phyloP scores from a whole-genome alignment of 1,140 invertebrate species.

The Drosophila leontia region DNA sequence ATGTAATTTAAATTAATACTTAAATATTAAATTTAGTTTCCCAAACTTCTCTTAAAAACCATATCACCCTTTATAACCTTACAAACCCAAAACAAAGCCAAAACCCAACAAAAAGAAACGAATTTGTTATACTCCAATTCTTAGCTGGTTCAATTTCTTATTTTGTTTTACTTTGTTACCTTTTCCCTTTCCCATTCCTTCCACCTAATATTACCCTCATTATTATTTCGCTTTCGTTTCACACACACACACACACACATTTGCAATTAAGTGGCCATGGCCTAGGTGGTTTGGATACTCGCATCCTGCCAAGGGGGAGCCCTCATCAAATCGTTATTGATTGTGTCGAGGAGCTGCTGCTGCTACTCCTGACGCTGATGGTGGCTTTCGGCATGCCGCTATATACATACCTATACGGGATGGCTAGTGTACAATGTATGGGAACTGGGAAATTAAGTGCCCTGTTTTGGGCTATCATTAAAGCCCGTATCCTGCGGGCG shows the following conservation, averaged over 20 bases:
- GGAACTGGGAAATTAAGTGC: slow-evolving; percentile 74
- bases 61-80: not conserved
- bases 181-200: slow-evolving; percentile 18
- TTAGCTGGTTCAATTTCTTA: slow-evolving; percentile 49
- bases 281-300: slow-evolving; percentile 68
- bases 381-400: slow-evolving; percentile 10
- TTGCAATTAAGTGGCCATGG: slow-evolving; percentile 70
- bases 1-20: too few species aligned
- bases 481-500: slow-evolving; percentile 80
- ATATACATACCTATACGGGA: not conserved
- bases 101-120: not conserved
- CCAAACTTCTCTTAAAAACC: not conserved
- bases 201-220: slow-evolving; percentile 72
- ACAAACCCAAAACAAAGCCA: not conserved
- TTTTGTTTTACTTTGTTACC: slow-evolving; percentile 33
- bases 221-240: slow-evolving; percentile 80
- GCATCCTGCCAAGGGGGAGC: slow-evolving; percentile 56
- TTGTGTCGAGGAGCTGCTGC: slow-evolving; percentile 44
- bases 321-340: slow-evolving; percentile 81
- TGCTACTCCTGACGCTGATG: slow-evolving; percentile 26
- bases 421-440: slow-evolving; percentile 21
- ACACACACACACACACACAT: slow-evolving; percentile 35
- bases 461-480: slow-evolving; percentile 81
- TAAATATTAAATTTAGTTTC: too few species aligned
- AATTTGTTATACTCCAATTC: slow-evolving; percentile 42